phyloP scores from a whole-genome alignment of 2,797 vertebrate species.

The Anabacerthia variegaticeps region DNA sequence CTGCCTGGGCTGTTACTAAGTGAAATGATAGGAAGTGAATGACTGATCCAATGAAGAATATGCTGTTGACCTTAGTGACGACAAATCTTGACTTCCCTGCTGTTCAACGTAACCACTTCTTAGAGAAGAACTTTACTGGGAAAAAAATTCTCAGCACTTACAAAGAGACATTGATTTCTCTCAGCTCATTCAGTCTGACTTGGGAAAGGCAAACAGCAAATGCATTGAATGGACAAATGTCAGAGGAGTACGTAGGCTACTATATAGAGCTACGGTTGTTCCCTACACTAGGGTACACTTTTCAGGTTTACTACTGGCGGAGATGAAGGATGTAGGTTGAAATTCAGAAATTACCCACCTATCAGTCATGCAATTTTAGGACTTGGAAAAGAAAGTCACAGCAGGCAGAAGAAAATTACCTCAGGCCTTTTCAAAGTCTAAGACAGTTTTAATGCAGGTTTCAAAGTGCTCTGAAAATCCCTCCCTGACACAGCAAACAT shows the following conservation, averaged over 20 bases:
- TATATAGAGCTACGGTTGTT: background rate
- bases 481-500: background rate
- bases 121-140: background rate
- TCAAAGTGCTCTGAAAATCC: background rate
- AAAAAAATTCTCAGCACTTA: background rate
- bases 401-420: constrained; percentile 19
- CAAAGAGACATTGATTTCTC: constrained; percentile 34
- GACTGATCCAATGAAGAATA: background rate
- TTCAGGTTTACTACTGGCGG: background rate
- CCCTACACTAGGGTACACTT: background rate
- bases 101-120: background rate
- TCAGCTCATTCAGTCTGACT: background rate
- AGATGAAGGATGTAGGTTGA: background rate
- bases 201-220: constrained; percentile 32
- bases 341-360: background rate
- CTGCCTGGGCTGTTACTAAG: background rate
- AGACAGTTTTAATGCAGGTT: background rate
- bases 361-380: background rate
- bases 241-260: background rate
- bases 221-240: background rate
- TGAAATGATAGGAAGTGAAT: background rate
- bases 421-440: background rate
- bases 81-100: background rate
- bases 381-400: constrained; percentile 12
- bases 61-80: background rate